Evolutionary conservation across 2,797 vertebrate genomes (phyloP).

Genomic region (Sebastes nivosus): DNA sequence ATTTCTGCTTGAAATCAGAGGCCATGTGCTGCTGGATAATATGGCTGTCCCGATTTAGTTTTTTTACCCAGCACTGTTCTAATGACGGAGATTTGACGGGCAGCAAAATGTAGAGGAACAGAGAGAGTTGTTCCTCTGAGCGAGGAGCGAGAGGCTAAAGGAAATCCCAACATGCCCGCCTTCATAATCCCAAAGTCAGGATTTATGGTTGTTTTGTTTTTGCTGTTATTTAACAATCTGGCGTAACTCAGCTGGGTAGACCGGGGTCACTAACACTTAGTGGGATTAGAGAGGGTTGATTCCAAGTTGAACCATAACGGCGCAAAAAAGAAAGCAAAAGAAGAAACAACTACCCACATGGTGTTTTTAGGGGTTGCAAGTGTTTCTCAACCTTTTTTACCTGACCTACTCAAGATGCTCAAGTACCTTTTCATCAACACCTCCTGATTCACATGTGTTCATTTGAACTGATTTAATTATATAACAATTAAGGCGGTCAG

Average conservation of each 20-base stretch:
- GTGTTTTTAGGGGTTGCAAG: neutral
- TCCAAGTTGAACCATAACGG: conserved; percentile 16
- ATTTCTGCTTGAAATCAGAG: conserved; percentile 82
- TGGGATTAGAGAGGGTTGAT: conserved; percentile 39
- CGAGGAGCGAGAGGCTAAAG: conserved; percentile 40
- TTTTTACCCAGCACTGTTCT: conserved; percentile 33
- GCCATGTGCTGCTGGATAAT: conserved; percentile 74
- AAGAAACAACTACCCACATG: neutral
- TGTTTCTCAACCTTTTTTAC: neutral
- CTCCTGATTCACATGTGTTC: neutral
- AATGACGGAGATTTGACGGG: conserved; percentile 67
- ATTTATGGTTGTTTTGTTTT: conserved; percentile 51
- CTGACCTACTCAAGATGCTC: neutral
- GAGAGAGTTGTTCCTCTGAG: conserved; percentile 52
- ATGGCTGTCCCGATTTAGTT: conserved; percentile 41
- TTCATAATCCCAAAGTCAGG: conserved; percentile 55
- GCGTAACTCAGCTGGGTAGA: neutral
- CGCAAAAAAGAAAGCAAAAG: neutral
- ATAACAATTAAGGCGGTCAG: rapidly evolving
- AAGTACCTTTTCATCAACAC: no score
- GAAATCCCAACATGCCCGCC: conserved; percentile 55
- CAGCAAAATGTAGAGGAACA: conserved; percentile 53
- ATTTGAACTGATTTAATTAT: neutral
- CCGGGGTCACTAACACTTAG: conserved; percentile 36
- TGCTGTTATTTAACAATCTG: conserved; percentile 54